Conservation (phyloP, 2,113 vertebrate species). For the Sphaerodactylus townsendi region DNA sequence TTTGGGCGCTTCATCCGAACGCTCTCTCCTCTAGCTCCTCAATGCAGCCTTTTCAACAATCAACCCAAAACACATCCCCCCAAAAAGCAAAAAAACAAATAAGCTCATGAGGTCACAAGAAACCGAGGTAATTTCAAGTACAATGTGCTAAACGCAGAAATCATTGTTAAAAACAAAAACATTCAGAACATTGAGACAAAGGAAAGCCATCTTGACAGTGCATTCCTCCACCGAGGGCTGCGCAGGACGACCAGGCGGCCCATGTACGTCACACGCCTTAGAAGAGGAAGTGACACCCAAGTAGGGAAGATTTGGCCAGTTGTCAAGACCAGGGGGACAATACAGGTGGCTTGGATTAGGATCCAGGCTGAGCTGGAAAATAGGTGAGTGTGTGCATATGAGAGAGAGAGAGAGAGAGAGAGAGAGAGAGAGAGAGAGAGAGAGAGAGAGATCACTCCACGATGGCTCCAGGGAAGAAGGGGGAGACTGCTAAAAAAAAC, state of each 20-base stretch:
- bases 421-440: too few species aligned
- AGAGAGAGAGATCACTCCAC: too few species aligned
- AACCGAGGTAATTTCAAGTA: slow-evolving; percentile 99
- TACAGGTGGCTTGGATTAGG: too few species aligned
- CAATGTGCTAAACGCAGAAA: slow-evolving; percentile 87
- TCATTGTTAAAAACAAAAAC: slow-evolving; percentile 67
- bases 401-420: not conserved
- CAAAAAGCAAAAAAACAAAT: slow-evolving; percentile 74
- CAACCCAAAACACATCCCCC: slow-evolving; percentile 44
- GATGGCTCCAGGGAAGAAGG: too few species aligned
- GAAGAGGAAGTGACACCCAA: not conserved
- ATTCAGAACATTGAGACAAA: slow-evolving; percentile 51
- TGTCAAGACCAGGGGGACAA: not conserved
- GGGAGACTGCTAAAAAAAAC: too few species aligned
- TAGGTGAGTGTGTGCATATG: too few species aligned
- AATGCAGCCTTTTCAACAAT: slow-evolving; percentile 8
- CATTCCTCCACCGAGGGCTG: slow-evolving; percentile 15
- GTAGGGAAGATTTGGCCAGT: not conserved
- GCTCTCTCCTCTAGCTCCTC: slow-evolving; percentile 24
- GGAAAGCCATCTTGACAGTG: slow-evolving; percentile 26
- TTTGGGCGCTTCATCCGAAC: slow-evolving; percentile 35
- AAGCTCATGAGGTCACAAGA: slow-evolving; percentile 95
- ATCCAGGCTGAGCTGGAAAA: not conserved
- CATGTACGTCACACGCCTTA: not conserved
- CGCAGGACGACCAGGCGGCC: not conserved